phyloP scores from a whole-genome alignment of 2,113 vertebrate species.

The Cryptomyrus ogoouensis region DNA sequence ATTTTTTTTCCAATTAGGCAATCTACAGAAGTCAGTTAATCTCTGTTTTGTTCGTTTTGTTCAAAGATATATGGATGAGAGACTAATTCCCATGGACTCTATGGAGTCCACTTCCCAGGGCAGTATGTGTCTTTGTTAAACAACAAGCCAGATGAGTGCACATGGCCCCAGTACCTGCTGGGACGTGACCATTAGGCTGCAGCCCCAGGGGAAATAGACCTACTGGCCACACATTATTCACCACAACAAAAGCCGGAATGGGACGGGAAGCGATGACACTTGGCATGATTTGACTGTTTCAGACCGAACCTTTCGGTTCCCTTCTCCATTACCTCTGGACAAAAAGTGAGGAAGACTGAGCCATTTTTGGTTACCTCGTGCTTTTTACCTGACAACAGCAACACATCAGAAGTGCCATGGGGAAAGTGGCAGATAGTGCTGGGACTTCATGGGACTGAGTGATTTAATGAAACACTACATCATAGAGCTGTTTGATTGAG shows the following conservation, averaged over 20 bases:
- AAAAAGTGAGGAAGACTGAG: neutral
- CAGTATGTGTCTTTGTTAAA: slow-evolving; percentile 18
- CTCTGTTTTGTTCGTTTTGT: neutral
- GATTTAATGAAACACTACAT: neutral
- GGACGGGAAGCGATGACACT: slow-evolving; percentile 25
- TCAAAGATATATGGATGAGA: neutral
- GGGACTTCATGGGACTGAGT: neutral
- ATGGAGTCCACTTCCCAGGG: neutral
- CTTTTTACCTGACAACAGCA: neutral
- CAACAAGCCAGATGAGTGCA: slow-evolving; percentile 37
- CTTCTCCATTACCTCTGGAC: neutral
- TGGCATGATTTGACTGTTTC: neutral
- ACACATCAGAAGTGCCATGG: neutral
- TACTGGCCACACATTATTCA: slow-evolving; percentile 29
- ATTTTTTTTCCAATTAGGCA: neutral
- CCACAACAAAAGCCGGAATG: slow-evolving; percentile 36
- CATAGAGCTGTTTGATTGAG: neutral
- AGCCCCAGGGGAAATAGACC: slow-evolving; percentile 38
- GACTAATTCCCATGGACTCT: neutral
- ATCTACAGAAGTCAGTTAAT: neutral
- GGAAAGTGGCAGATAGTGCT: neutral
- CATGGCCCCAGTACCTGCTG: slow-evolving; percentile 2
- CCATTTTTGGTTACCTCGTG: neutral
- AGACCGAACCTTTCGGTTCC: neutral
- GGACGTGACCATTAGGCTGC: slow-evolving; percentile 42